These are phyloP conservation scores for Eclectus roratus DNA, from an alignment of 2,113 vertebrate species.

Conservation along the genomic window DNA sequence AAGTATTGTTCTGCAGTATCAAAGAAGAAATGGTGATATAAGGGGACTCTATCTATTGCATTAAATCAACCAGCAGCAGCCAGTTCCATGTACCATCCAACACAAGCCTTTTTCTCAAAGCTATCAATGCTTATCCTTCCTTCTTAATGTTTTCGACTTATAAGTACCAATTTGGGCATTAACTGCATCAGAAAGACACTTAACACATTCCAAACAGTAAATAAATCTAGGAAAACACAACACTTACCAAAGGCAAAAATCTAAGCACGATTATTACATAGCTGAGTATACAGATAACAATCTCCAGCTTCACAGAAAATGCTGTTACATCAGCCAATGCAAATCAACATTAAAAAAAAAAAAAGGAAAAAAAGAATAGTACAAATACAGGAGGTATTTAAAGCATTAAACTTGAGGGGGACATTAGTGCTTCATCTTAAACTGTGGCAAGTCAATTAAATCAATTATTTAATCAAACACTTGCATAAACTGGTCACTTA, in stretches of 20 bases:
- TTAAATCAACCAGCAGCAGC: background rate
- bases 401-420: no score
- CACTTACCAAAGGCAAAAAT: background rate
- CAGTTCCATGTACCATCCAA: background rate
- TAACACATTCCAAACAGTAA: background rate
- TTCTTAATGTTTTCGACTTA: background rate
- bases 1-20: background rate
- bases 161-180: background rate
- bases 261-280: background rate
- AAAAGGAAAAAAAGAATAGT: background rate
- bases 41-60: background rate
- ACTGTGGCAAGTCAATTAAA: background rate
- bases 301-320: background rate
- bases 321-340: background rate
- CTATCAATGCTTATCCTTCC: background rate
- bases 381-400: background rate
- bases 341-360: background rate
- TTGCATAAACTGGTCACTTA: background rate
- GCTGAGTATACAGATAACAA: background rate
- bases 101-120: background rate
- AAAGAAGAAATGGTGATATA: background rate
- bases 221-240: background rate
- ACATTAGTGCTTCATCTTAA: no score
- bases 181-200: background rate
- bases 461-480: background rate